Conservation (phyloP, 2,888 invertebrate genomes). For the Cheilosia impressa region DNA sequence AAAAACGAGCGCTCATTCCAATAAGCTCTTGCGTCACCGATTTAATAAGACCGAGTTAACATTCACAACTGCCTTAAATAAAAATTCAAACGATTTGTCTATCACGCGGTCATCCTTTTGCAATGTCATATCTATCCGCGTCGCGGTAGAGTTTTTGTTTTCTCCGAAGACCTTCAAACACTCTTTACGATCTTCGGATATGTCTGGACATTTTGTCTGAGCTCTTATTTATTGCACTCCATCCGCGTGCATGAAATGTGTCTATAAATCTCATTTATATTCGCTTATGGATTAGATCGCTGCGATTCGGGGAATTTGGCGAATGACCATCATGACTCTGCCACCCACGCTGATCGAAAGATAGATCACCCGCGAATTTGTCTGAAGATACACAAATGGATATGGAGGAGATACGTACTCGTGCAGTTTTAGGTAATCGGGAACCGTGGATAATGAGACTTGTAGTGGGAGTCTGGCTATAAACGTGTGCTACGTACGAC, state of each 20-base stretch:
- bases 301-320: conserved; percentile 30
- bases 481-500: not conserved
- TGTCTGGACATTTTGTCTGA: conserved; percentile 7
- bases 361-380: not conserved
- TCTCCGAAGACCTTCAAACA: not conserved
- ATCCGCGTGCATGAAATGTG: not conserved
- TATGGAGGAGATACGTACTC: not conserved
- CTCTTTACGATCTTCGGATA: not conserved
- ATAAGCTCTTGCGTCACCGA: not conserved
- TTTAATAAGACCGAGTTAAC: not conserved
- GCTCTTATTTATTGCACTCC: conserved; percentile 28
- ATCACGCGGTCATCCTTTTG: not conserved
- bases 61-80: not conserved
- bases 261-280: conserved; percentile 22
- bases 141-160: not conserved
- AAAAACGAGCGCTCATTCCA: not conserved
- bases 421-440: not conserved
- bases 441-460: conserved; percentile 4
- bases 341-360: conserved; percentile 33
- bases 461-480: not conserved
- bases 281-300: conserved; percentile 7
- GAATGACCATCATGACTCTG: conserved; percentile 9
- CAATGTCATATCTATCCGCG: not conserved
- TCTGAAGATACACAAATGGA: not conserved
- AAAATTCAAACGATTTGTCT: not conserved